Evolutionary conservation across 2,113 vertebrate species (phyloP).

Genomic region (Leucopternis melanops): DNA sequence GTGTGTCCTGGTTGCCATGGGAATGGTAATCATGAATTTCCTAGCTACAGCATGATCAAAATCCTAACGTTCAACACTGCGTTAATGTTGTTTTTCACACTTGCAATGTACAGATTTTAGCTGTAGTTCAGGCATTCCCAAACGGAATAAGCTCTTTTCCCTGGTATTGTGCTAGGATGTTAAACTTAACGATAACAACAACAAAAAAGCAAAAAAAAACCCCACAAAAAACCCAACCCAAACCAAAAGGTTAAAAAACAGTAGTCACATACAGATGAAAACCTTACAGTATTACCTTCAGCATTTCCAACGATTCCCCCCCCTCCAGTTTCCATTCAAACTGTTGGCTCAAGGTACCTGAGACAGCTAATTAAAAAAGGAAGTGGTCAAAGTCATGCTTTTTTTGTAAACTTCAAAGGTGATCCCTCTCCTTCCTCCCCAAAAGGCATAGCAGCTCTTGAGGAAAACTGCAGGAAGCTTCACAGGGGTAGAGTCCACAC

Average conservation of each 20-base stretch:
- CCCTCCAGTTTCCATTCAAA: background rate
- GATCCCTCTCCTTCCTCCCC: constrained; percentile 64
- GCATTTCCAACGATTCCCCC: background rate
- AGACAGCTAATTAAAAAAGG: constrained; percentile 71
- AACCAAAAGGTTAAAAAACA: background rate
- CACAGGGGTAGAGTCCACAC: no score
- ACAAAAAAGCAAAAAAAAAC: background rate
- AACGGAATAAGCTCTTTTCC: background rate
- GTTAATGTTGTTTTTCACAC: constrained; percentile 15
- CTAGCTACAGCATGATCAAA: constrained; percentile 6
- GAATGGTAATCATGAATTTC: constrained; percentile 18
- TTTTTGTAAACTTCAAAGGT: constrained; percentile 79
- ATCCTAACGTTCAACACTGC: background rate
- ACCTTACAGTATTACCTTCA: background rate
- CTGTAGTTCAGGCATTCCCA: background rate
- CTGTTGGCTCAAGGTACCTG: constrained; percentile 54
- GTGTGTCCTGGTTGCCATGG: background rate
- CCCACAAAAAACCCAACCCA: no score
- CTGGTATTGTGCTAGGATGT: background rate
- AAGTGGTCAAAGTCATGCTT: constrained; percentile 78
- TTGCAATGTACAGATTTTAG: background rate
- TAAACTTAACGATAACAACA: background rate
- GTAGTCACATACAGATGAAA: background rate
- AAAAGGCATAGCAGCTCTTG: no score
- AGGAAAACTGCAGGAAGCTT: no score